These are phyloP conservation scores for Phragmatobia fuliginosa DNA, from an alignment of 2,888 invertebrate genomes.

Conservation along the genomic window DNA sequence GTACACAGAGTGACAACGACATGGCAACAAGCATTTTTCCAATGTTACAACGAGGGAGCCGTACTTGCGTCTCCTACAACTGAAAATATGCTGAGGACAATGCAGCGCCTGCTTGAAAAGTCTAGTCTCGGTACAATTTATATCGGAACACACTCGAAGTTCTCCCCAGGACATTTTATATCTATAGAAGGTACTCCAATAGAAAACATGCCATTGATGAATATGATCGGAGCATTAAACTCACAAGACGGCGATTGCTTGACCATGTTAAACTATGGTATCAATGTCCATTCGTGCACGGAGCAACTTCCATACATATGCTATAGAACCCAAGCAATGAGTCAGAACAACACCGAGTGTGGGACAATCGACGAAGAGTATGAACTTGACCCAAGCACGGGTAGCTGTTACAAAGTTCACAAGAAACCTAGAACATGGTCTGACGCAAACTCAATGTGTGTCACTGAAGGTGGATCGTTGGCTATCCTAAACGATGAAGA, in stretches of 20 bases:
- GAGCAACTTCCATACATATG: slow-evolving; percentile 14
- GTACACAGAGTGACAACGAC: slow-evolving; percentile 8
- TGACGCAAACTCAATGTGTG: slow-evolving; percentile 17
- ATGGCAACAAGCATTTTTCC: slow-evolving; percentile 11
- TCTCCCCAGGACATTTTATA: slow-evolving; percentile 15
- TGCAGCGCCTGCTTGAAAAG: background rate
- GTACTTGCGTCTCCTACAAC: slow-evolving; percentile 12
- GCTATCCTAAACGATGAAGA: slow-evolving; percentile 9
- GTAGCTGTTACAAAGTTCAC: slow-evolving; percentile 19
- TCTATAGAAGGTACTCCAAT: slow-evolving; percentile 17
- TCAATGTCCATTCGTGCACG: slow-evolving; percentile 4
- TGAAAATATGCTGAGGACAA: background rate
- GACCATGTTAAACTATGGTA: background rate
- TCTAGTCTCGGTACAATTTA: background rate
- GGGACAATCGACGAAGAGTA: slow-evolving; percentile 17
- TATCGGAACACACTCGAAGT: slow-evolving; percentile 14
- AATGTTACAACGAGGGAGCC: slow-evolving; percentile 15
- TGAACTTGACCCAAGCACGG: slow-evolving; percentile 6
- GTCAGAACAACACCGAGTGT: slow-evolving; percentile 6
- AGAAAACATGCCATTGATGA: slow-evolving; percentile 12
- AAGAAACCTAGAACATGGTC: slow-evolving; percentile 6
- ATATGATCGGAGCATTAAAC: slow-evolving; percentile 4
- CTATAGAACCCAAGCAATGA: slow-evolving; percentile 4
- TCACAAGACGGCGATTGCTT: slow-evolving; percentile 13
- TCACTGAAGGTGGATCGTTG: slow-evolving; percentile 18